Conservation (phyloP, 1,140 invertebrate genomes). For the Theocolax elegans region DNA sequence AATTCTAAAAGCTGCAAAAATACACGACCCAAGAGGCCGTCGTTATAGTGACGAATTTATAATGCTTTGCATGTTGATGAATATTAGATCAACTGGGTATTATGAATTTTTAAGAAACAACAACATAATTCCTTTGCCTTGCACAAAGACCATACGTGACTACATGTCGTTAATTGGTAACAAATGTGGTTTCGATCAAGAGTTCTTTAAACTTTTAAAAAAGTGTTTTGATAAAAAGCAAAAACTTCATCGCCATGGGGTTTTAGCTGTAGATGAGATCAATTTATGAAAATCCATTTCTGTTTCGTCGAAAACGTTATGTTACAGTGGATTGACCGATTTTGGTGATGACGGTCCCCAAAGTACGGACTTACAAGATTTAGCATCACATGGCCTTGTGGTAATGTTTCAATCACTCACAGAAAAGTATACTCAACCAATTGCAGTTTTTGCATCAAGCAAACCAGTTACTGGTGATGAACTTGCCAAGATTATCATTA, state of each 20-base stretch:
- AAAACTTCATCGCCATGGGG: too few relatives aligned
- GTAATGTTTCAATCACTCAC: too few relatives aligned
- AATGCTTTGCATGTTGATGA: constrained; percentile 9
- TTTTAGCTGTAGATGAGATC: too few relatives aligned
- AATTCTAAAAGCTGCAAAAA: too few relatives aligned
- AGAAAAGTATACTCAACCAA: neutral
- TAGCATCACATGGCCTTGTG: neutral
- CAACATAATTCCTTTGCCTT: constrained; percentile 40
- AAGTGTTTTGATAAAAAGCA: neutral
- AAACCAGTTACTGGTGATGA: neutral
- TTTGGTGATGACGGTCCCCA: neutral
- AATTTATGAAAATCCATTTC: too few relatives aligned
- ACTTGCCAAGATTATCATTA: too few relatives aligned
- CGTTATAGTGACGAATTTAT: too few relatives aligned
- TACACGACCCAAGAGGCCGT: too few relatives aligned
- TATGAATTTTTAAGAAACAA: constrained; percentile 24
- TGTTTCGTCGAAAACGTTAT: too few relatives aligned
- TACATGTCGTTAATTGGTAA: neutral
- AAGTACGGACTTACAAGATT: neutral
- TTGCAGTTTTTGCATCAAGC: neutral
- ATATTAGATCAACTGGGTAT: neutral
- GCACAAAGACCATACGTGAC: constrained; percentile 34
- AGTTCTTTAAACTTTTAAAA: too few relatives aligned
- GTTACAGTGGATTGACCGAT: neutral
- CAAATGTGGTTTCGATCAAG: too few relatives aligned